Percentiles rank a stretch among this genome's conserved stretches.
These are phyloP conservation scores for Sebastes itinus DNA, from an alignment of 2,797 vertebrate genomes.

Conservation along the genomic window DNA sequence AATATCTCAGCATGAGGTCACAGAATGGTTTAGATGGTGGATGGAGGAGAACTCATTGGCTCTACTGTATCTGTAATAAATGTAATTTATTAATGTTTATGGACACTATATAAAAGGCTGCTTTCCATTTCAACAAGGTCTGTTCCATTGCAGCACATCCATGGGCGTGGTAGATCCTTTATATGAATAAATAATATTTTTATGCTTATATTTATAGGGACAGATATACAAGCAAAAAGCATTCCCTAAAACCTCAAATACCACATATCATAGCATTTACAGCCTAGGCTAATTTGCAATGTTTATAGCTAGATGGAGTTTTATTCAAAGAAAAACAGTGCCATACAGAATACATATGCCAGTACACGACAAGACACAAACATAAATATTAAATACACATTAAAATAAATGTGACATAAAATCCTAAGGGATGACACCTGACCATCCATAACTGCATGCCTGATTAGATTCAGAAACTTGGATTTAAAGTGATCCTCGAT, in stretches of 20 bases:
- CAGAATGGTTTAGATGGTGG: slow-evolving; percentile 39
- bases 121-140: slow-evolving; percentile 56
- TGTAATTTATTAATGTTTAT: slow-evolving; percentile 69
- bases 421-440: not conserved
- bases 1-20: slow-evolving; percentile 62
- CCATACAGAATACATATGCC: not conserved
- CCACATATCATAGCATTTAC: slow-evolving; percentile 32
- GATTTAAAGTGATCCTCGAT: slow-evolving; percentile 7
- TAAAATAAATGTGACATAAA: slow-evolving; percentile 33
- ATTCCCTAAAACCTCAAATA: slow-evolving; percentile 1
- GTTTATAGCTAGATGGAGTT: slow-evolving; percentile 19
- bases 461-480: slow-evolving; percentile 20
- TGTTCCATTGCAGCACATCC: slow-evolving; percentile 20
- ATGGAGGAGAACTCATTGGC: slow-evolving; percentile 51
- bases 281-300: slow-evolving; percentile 3
- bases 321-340: slow-evolving; percentile 8
- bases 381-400: slow-evolving; percentile 19
- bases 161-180: slow-evolving; percentile 17
- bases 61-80: slow-evolving; percentile 55
- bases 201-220: slow-evolving; percentile 30
- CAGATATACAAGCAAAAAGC: slow-evolving; percentile 9
- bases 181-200: slow-evolving; percentile 25
- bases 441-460: slow-evolving; percentile 2
- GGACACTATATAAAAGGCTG: slow-evolving; percentile 48
- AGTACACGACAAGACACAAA: slow-evolving; percentile 1